Percentiles rank a stretch among this genome's conserved stretches.
Conservation (phyloP, 2,888 invertebrate species). For the Oscheius sp. region DNA sequence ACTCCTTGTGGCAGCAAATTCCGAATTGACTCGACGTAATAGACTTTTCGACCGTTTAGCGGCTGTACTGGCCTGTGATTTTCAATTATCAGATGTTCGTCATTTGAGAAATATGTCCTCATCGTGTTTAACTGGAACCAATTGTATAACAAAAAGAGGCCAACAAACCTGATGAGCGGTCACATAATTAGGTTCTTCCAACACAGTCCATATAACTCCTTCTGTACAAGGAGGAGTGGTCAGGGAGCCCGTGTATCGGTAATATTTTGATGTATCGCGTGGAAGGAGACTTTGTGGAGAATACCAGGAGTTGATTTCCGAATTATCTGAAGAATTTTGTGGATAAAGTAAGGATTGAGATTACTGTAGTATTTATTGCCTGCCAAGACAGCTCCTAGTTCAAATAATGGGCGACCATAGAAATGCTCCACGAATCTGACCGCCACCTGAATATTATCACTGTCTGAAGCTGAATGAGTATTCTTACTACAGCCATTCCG, state of each 20-base stretch:
- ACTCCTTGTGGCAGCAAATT: no score
- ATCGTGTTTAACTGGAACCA: background rate
- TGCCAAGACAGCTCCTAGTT: background rate
- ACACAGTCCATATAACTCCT: slow-evolving; percentile 16
- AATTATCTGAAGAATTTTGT: background rate
- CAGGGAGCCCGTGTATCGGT: slow-evolving; percentile 31
- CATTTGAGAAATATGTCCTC: background rate
- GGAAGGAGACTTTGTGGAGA: slow-evolving; percentile 22
- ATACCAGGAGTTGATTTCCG: background rate
- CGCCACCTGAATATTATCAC: background rate
- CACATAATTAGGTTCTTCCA: slow-evolving; percentile 14
- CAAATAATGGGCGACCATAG: background rate
- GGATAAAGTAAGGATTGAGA: background rate
- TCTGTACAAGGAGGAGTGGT: slow-evolving; percentile 32
- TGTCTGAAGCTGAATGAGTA: slow-evolving; percentile 5
- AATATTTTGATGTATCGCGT: slow-evolving; percentile 18
- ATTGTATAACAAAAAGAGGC: background rate
- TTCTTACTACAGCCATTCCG: slow-evolving; percentile 23
- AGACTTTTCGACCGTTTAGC: slow-evolving; percentile 20
- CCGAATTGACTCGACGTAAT: background rate
- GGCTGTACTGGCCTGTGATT: slow-evolving; percentile 23
- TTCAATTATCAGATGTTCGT: slow-evolving; percentile 12
- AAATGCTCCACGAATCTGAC: no score
- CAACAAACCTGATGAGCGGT: slow-evolving; percentile 12
- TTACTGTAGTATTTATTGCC: background rate